These are phyloP conservation scores for Tetraneura akinire DNA, from an alignment of 1,140 invertebrate genomes.

Conservation along the genomic window DNA sequence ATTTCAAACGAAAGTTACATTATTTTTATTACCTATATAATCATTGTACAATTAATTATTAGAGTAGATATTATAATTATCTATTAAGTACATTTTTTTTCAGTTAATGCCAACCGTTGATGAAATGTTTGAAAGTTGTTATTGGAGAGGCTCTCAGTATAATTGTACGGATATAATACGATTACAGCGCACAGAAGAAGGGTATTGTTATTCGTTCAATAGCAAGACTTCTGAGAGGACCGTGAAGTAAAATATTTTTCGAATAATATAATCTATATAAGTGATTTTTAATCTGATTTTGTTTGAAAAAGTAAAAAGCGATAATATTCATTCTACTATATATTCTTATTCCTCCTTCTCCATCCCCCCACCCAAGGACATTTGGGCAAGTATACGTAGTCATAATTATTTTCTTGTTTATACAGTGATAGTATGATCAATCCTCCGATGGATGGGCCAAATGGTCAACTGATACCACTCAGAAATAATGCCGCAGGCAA, in stretches of 20 bases:
- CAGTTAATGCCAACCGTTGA: slow-evolving; percentile 53
- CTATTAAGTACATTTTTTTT: no score
- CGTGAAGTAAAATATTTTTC: neutral
- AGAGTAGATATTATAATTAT: no score
- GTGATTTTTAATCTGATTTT: no score
- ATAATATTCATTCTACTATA: no score
- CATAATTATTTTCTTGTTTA: neutral
- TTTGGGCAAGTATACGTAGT: no score
- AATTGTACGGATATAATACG: slow-evolving; percentile 53
- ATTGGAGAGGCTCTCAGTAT: slow-evolving; percentile 50
- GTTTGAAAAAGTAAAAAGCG: no score
- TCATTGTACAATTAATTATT: neutral
- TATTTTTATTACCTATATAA: neutral
- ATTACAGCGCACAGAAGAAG: slow-evolving; percentile 54
- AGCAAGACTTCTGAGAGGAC: slow-evolving; percentile 54
- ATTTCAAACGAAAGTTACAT: no score
- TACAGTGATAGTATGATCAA: slow-evolving; percentile 16
- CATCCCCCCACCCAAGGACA: no score
- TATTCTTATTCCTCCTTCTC: no score
- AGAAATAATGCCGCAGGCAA: slow-evolving; percentile 54
- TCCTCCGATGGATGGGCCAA: slow-evolving; percentile 41
- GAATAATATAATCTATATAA: no score
- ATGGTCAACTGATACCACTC: slow-evolving; percentile 45
- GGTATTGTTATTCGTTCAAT: slow-evolving; percentile 56
- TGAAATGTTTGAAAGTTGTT: slow-evolving; percentile 53